Evolutionary conservation across 2,113 vertebrate genomes (phyloP).

Genomic region (Corapipo altera): DNA sequence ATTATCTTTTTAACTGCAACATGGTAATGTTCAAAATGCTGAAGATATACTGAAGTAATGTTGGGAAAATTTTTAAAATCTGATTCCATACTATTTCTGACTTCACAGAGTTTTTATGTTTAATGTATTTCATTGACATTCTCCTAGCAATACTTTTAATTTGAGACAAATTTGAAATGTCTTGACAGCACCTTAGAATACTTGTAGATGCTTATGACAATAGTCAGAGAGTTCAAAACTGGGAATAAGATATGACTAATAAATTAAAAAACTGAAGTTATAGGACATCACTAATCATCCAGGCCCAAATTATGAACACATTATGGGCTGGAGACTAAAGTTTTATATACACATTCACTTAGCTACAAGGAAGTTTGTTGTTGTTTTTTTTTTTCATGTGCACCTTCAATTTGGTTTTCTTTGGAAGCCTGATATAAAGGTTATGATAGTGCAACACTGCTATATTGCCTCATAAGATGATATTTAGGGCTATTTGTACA

Average conservation of each 20-base stretch:
- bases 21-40: background rate
- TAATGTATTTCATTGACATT: background rate
- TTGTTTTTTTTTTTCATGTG: too few species aligned
- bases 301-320: background rate
- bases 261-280: background rate
- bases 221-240: background rate
- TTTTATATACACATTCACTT: background rate
- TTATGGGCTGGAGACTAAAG: background rate
- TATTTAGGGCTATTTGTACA: background rate
- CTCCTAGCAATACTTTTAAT: background rate
- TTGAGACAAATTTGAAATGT: background rate
- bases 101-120: background rate
- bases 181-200: background rate
- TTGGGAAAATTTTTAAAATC: background rate
- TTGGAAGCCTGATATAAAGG: background rate
- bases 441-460: background rate
- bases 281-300: background rate
- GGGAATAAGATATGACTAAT: background rate
- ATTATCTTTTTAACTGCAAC: background rate
- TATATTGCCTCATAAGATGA: background rate
- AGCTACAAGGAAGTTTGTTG: background rate
- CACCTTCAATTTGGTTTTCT: background rate
- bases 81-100: background rate
- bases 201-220: background rate
- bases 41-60: background rate